Evolutionary conservation across 1,140 invertebrate genomes (phyloP).

Genomic region (Lepidostoma basale): DNA sequence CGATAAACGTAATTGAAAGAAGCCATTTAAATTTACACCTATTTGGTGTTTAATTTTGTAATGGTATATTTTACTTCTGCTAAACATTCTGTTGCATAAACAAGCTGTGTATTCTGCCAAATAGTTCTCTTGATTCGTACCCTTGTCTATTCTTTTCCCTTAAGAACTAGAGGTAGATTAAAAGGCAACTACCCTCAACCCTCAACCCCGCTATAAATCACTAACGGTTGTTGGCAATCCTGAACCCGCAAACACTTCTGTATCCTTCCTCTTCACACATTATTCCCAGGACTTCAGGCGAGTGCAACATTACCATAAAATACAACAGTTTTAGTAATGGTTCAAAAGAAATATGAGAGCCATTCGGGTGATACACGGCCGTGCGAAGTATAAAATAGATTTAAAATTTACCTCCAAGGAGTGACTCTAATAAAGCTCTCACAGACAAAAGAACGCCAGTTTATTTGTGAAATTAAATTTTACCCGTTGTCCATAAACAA

Average conservation of each 20-base stretch:
- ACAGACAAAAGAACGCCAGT: no score
- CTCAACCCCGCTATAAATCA: conserved; percentile 10
- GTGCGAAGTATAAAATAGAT: background rate
- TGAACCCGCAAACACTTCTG: background rate
- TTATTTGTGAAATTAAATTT: no score
- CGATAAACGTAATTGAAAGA: no score
- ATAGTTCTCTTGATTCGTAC: conserved; percentile 1
- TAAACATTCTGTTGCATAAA: background rate
- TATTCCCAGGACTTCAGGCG: background rate
- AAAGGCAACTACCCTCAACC: conserved; percentile 1
- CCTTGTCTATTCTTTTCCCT: background rate
- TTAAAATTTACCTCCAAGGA: background rate
- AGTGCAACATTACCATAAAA: conserved; percentile 19
- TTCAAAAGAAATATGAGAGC: background rate
- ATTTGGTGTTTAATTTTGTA: no score
- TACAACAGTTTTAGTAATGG: conserved; percentile 22
- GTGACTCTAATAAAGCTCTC: no score
- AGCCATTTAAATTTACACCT: no score
- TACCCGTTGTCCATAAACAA: no score
- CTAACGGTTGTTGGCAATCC: conserved; percentile 2
- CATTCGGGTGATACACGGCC: background rate
- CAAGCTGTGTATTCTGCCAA: background rate
- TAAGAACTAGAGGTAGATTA: conserved; percentile 18
- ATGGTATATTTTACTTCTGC: no score
- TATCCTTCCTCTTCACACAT: conserved; percentile 9